phyloP scores from a whole-genome alignment of 2,113 vertebrate species.

The Osmerus eperlanus region DNA sequence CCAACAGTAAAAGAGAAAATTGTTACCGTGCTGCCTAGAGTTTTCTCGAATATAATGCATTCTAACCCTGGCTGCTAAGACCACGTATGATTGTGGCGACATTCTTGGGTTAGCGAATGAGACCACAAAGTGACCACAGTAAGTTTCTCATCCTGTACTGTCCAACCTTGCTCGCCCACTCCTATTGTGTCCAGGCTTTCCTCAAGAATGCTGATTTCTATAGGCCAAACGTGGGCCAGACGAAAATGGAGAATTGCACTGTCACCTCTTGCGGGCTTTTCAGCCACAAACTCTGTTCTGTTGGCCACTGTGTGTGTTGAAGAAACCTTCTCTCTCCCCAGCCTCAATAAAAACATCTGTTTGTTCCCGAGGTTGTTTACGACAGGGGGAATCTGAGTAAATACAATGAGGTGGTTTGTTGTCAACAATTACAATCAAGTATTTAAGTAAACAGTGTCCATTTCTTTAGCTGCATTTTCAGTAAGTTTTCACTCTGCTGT shows the following conservation, averaged over 20 bases:
- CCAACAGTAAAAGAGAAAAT: constrained; percentile 62
- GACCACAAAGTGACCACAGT: constrained; percentile 65
- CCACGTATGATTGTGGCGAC: constrained; percentile 59
- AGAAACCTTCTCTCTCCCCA: constrained; percentile 8
- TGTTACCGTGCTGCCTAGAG: constrained; percentile 51
- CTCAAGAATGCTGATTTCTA: constrained; percentile 69
- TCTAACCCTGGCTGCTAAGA: constrained; percentile 56
- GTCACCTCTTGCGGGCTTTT: constrained; percentile 61
- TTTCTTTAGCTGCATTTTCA: too few species aligned
- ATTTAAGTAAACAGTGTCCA: too few species aligned
- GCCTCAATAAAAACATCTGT: constrained; percentile 22
- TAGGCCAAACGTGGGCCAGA: constrained; percentile 54
- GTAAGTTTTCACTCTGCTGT: too few species aligned
- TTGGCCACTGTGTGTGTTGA: constrained; percentile 30
- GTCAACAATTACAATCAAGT: too few species aligned
- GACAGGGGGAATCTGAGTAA: too few species aligned
- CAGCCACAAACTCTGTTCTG: constrained; percentile 41
- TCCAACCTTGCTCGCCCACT: constrained; percentile 59
- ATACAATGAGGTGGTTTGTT: too few species aligned
- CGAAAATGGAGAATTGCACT: constrained; percentile 58
- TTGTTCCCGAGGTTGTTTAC: neutral
- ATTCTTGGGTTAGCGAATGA: constrained; percentile 69
- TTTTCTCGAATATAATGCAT: constrained; percentile 56
- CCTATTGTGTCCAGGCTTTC: constrained; percentile 65
- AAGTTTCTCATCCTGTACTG: constrained; percentile 53